Evolutionary conservation across 2,888 invertebrate species (phyloP).

Genomic region (Chrysolina haemoptera): DNA sequence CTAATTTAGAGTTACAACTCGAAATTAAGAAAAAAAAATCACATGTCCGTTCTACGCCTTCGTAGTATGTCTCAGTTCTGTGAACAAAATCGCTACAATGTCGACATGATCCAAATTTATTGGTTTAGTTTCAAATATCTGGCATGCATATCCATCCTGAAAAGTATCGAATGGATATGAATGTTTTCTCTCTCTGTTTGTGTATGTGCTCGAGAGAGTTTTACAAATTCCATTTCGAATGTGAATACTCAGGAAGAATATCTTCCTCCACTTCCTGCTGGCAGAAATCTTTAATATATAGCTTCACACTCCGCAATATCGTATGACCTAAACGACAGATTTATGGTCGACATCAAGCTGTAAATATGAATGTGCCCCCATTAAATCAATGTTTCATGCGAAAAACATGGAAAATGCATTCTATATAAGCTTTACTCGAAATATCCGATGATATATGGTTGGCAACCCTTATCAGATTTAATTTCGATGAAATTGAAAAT

Average conservation of each 20-base stretch:
- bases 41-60: no score
- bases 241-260: constrained; percentile 13
- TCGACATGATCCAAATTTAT: no score
- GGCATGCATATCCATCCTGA: no score
- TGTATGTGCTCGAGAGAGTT: neutral
- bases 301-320: neutral
- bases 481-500: constrained; percentile 41
- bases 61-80: no score
- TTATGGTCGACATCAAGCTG: constrained; percentile 18
- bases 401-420: constrained; percentile 40
- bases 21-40: no score
- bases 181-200: neutral
- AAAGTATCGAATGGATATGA: neutral
- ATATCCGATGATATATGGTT: constrained; percentile 35
- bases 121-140: no score
- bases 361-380: constrained; percentile 26
- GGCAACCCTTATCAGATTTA: constrained; percentile 36
- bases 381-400: constrained; percentile 29
- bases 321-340: constrained; percentile 17
- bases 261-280: constrained; percentile 5
- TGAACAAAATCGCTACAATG: no score
- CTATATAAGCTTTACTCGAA: constrained; percentile 25
- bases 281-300: constrained; percentile 19
- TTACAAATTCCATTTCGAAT: neutral
- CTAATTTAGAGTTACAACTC: no score